phyloP scores from a whole-genome alignment of 1,140 invertebrate genomes.

The Polypedilum pembai region DNA sequence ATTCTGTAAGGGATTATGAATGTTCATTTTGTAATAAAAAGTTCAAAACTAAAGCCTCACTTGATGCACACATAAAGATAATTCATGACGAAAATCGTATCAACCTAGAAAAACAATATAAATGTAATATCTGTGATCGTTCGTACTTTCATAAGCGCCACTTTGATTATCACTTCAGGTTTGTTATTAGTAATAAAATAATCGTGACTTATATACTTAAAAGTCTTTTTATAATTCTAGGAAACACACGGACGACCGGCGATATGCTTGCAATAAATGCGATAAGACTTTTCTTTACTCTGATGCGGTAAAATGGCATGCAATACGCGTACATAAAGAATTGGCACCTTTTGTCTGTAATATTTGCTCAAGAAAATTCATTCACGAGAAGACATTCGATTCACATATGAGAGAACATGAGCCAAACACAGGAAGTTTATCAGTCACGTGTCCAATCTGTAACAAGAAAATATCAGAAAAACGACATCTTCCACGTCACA shows the following conservation, averaged over 20 bases:
- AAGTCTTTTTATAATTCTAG: neutral
- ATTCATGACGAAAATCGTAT: neutral
- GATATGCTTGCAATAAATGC: neutral
- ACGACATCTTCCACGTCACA: neutral
- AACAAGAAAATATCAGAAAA: neutral
- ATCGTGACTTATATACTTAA: neutral
- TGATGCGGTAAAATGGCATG: slow-evolving; percentile 9
- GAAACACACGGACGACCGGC: neutral
- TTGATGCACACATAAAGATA: neutral
- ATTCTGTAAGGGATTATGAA: neutral
- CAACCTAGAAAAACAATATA: neutral
- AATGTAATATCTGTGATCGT: neutral
- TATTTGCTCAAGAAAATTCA: neutral
- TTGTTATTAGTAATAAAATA: neutral
- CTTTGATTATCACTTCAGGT: neutral
- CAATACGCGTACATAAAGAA: neutral
- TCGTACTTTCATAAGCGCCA: slow-evolving; percentile 12
- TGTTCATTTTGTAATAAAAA: neutral
- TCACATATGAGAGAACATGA: neutral
- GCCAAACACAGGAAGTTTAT: neutral
- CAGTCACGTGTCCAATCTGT: neutral
- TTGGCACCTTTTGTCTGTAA: neutral
- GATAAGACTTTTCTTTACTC: neutral
- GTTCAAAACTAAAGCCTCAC: slow-evolving; percentile 11
- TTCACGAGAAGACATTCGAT: neutral